Evolutionary conservation across 1,140 invertebrate species (phyloP), one percentile per base, ranked within the genome.

Genomic region (Leptinotarsa defecta): DNA sequence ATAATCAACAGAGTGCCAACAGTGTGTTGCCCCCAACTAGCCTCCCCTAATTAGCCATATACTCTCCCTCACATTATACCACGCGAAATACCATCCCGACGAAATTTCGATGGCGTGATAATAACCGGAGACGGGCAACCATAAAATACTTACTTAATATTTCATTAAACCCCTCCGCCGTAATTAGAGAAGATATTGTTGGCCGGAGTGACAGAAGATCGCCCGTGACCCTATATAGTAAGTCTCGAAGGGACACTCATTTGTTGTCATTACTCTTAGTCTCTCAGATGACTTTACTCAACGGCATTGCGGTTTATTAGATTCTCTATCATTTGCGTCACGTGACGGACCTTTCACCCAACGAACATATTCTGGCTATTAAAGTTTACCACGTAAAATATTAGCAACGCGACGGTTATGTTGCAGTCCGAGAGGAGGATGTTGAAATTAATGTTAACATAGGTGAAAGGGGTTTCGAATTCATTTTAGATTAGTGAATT

Each of bases 191-290:
- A 15, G 52, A 57, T 57, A 57, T 57, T 57, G 52, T 57, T 15
- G 2, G 52, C 15, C 52, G 6, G 52, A 15, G 6, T 57, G 52
- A 19, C n/a, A 17, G 52, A 57, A 19, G 15, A n/a, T 57, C 64
- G 27, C 64, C 64, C 20, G 20, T 34, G 64, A 24, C 64, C 64
- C 64, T 4, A 22, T 65, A 62, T 22, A 22, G 64, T 65, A 34
- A 48, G 27, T 69, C 68, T 69, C 27, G 68, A 69, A 69, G 43
- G 27, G 61, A 61, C 52, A 22, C 70, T 57, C 70, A 78, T 80
- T 76, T 76, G 70, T 78, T 74, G 74, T 67, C 78, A 78, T 80
- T 80, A 80, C 74, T 78, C 76, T 78, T 76, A 64, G 73, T 77
- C 78, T 72, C 70, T 3, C 48, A 69, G 43, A 69, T 69, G 68